Conservation (phyloP, 2,113 vertebrate genomes). For the Acrocephalus kingi region DNA sequence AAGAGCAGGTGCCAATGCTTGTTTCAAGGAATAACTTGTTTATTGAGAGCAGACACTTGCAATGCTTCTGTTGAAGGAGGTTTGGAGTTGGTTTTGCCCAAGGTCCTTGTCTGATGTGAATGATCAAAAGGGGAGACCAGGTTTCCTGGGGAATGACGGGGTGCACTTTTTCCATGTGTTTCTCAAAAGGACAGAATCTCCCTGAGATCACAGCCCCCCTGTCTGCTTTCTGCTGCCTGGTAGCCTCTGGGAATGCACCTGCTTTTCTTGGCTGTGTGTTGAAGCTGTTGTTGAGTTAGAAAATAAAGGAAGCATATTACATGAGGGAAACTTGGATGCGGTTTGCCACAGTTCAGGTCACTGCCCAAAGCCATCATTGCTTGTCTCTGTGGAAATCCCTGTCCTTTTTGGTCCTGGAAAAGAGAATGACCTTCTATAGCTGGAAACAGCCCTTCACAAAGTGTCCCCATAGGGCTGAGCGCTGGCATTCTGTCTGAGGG, state of each 20-base stretch:
- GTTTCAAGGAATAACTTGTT: not conserved
- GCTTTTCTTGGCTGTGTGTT: not conserved
- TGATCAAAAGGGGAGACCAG: not conserved
- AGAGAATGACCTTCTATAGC: not conserved
- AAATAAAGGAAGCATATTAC: not conserved
- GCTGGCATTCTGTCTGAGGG: not conserved
- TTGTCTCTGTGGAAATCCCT: not conserved
- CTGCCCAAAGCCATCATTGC: not conserved
- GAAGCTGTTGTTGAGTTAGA: not conserved
- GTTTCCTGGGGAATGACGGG: not conserved
- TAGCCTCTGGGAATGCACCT: not conserved
- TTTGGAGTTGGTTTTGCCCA: not conserved
- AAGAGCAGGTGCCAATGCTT: not conserved
- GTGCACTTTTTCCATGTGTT: not conserved
- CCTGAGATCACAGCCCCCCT: not conserved
- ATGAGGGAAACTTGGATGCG: not conserved
- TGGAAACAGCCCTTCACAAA: not conserved
- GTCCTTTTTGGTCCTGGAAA: not conserved
- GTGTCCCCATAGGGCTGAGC: accelerated
- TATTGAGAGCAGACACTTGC: not conserved
- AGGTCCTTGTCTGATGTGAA: not conserved
- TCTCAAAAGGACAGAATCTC: not conserved
- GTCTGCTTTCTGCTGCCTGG: not conserved
- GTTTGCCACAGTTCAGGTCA: not conserved
- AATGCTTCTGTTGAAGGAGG: not conserved